Evolutionary conservation across 2,888 invertebrate genomes (phyloP), one percentile per base, ranked within the genome.

Genomic region (Rotaria sp.): DNA sequence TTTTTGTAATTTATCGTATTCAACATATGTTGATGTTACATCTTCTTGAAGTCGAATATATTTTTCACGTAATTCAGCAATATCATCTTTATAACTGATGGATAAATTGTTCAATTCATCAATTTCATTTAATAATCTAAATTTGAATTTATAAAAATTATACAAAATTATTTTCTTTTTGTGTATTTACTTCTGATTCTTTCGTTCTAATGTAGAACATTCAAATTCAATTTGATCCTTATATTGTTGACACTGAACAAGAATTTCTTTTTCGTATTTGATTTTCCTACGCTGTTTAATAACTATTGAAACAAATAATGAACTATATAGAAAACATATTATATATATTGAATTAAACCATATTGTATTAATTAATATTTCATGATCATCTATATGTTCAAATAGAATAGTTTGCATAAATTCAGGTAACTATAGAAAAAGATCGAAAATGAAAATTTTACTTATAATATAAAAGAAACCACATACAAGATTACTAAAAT

Each of bases 191-290:
- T 80, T 35, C 45, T 80, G 80, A 80, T 45, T 45, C 45, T 80
- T 45, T 80, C 15, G 45, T 80, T 80, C 80, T n/a, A 45, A 80
- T 80, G 80, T 80, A 13, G 26, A 45, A 45, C 41, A n/a, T 80
- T 80, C 80, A n/a, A 80, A n/a, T 80, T 80, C 80, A 45, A 80
- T n/a, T 80, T 80, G 80, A 80, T 80, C 45, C 18, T 45, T 45
- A 45, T n/a, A n/a, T 80, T 80, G 80, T 80, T 80, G 80, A 80
- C 80, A 80, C 26, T 45, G 80, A 45, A 15, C n/a, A 45, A 45
- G 80, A 80, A 80, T 2, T 45, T 45, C 35, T 45, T 45, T 80
- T 26, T 45, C 45, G 8, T 80, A 1, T 80, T 80, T 80, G 15
- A n/a, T 80, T 80, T 80, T 45, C 45, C n/a, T 45, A 15, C 45